phyloP scores from a whole-genome alignment of 2,888 invertebrate species.

The Metallyticus violacea region DNA sequence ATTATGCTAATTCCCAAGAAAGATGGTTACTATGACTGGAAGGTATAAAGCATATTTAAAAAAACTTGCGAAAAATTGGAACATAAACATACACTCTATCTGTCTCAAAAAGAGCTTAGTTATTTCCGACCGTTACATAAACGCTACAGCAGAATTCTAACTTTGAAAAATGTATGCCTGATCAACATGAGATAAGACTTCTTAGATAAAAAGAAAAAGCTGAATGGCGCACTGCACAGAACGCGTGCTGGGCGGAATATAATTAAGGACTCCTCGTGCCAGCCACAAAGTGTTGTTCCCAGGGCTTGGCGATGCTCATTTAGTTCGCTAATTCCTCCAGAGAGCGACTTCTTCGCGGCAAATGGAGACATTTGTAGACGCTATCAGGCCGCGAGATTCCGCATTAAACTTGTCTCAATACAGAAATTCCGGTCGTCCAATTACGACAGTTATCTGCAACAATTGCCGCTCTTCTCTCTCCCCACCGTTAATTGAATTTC shows the following conservation, averaged over 20 bases:
- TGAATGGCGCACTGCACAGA: background rate
- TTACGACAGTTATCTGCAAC: background rate
- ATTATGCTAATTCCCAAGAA: too few relatives aligned
- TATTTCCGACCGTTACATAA: too few relatives aligned
- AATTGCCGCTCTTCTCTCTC: background rate
- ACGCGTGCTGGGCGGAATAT: background rate
- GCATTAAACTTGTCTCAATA: background rate
- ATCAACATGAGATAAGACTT: too few relatives aligned
- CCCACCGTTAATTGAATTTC: background rate
- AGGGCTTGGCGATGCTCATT: background rate
- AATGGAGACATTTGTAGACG: background rate
- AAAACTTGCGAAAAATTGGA: too few relatives aligned
- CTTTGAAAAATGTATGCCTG: too few relatives aligned
- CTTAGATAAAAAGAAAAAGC: background rate
- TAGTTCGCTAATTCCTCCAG: background rate
- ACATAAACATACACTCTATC: too few relatives aligned
- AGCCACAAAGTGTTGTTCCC: background rate
- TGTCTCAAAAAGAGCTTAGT: too few relatives aligned
- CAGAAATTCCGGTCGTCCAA: background rate
- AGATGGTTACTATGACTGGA: too few relatives aligned
- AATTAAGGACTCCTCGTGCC: background rate
- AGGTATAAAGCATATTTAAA: too few relatives aligned
- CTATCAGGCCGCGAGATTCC: background rate
- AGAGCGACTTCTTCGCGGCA: background rate
- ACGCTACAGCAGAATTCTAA: too few relatives aligned